Conservation (phyloP, 2,888 invertebrate genomes). For the Amiota minor region DNA sequence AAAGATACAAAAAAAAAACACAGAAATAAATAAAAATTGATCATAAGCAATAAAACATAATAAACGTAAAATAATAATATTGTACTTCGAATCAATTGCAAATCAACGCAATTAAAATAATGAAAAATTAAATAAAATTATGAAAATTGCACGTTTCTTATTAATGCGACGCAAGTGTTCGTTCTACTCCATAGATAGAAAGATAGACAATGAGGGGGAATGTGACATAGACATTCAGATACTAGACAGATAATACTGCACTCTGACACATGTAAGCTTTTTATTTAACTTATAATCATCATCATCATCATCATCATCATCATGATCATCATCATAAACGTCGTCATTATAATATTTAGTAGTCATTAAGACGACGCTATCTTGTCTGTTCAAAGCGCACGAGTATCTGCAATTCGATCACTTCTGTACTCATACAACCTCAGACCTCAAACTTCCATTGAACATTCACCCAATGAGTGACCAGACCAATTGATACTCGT, state of each 20-base stretch:
- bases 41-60: constrained; percentile 9
- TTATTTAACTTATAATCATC: not conserved
- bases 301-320: constrained; percentile 13
- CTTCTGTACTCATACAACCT: not conserved
- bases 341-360: not conserved
- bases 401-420: not conserved
- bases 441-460: not conserved
- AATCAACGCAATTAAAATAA: constrained; percentile 11
- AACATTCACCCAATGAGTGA: not conserved
- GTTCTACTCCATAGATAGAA: too few species aligned
- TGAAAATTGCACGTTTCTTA: constrained; percentile 17
- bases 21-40: constrained; percentile 11
- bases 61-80: not conserved
- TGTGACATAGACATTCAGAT: too few species aligned
- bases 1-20: constrained; percentile 25
- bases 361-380: not conserved
- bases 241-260: too few species aligned
- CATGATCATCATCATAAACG: not conserved
- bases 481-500: not conserved
- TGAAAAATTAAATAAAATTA: constrained; percentile 11
- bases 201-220: too few species aligned
- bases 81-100: not conserved
- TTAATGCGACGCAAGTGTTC: not conserved
- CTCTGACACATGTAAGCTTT: too few species aligned
- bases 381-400: not conserved